Conservation (phyloP, 2,113 vertebrate genomes). For the Bostrychus sinensis region DNA sequence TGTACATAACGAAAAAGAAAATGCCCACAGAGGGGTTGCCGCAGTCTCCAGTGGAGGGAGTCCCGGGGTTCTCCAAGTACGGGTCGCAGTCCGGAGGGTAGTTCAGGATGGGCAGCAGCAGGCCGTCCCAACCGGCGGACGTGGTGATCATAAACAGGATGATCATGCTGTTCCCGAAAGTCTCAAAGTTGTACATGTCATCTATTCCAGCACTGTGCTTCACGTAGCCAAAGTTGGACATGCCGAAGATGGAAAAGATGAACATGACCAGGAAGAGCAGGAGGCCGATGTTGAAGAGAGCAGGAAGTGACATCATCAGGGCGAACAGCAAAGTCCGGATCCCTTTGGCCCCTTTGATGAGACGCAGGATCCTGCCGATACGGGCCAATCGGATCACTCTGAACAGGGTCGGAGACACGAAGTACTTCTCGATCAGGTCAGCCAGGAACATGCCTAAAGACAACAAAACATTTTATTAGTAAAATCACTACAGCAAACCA, state of each 20-base stretch:
- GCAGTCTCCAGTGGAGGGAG: constrained; percentile 91
- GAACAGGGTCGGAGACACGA: constrained; percentile 97
- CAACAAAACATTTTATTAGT: background rate
- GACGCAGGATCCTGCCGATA: constrained; percentile 94
- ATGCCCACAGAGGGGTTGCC: constrained; percentile 98
- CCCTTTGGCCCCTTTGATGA: constrained; percentile 98
- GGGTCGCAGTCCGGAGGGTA: constrained; percentile 93
- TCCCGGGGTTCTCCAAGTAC: constrained; percentile 90
- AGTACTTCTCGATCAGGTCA: constrained; percentile 97
- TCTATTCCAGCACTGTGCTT: constrained; percentile 94
- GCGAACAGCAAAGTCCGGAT: constrained; percentile 98
- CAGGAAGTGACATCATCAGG: constrained; percentile 99
- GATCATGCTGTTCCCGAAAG: constrained; percentile 99
- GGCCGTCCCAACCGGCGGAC: constrained; percentile 95
- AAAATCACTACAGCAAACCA: no score
- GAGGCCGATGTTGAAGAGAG: constrained; percentile 98
- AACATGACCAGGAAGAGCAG: constrained; percentile 99
- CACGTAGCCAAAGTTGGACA: constrained; percentile 99
- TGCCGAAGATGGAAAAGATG: constrained; percentile 99
- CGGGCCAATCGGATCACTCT: constrained; percentile 97
- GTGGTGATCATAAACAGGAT: constrained; percentile 98
- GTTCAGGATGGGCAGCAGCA: constrained; percentile 95
- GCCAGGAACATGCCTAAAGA: constrained; percentile 97
- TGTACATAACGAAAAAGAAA: constrained; percentile 99
- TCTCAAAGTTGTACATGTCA: constrained; percentile 99